These are phyloP conservation scores for Copsychus sechellarum DNA, from an alignment of 2,113 vertebrate species.

Conservation along the genomic window DNA sequence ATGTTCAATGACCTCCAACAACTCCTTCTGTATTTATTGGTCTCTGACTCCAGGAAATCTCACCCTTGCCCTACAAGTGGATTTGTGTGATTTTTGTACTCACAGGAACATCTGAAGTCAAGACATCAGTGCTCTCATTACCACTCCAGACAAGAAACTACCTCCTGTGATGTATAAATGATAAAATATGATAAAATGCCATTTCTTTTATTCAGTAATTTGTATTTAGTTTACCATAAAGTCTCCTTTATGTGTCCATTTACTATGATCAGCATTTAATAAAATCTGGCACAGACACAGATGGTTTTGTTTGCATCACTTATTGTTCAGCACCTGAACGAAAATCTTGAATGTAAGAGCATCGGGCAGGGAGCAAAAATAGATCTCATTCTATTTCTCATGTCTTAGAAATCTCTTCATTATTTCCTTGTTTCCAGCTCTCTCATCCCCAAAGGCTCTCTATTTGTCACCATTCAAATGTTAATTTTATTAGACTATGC, in stretches of 20 bases:
- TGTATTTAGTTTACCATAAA: not conserved
- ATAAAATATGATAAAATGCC: not conserved
- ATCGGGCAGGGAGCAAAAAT: not conserved
- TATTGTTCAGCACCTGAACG: not conserved
- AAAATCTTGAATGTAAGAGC: not conserved
- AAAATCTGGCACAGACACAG: not conserved
- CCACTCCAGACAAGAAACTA: not conserved
- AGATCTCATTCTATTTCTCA: constrained; percentile 13
- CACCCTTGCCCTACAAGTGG: not conserved
- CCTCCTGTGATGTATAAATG: not conserved
- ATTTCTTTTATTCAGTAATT: not conserved
- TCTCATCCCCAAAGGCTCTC: not conserved
- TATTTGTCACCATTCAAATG: constrained; percentile 25
- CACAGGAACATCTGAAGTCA: not conserved
- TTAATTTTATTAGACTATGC: constrained; percentile 32
- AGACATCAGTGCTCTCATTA: not conserved
- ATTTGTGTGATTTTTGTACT: not conserved
- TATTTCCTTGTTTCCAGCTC: not conserved
- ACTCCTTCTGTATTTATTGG: not conserved
- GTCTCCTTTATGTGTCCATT: not conserved
- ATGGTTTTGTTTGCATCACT: not conserved
- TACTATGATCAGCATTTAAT: not conserved
- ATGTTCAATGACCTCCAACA: not conserved
- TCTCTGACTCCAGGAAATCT: not conserved
- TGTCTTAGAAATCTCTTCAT: not conserved